Percentiles rank a stretch among this genome's conserved stretches.
These are phyloP conservation scores for Galeopsomyia nigrocyanea DNA, from an alignment of 2,888 invertebrate species.

Conservation along the genomic window DNA sequence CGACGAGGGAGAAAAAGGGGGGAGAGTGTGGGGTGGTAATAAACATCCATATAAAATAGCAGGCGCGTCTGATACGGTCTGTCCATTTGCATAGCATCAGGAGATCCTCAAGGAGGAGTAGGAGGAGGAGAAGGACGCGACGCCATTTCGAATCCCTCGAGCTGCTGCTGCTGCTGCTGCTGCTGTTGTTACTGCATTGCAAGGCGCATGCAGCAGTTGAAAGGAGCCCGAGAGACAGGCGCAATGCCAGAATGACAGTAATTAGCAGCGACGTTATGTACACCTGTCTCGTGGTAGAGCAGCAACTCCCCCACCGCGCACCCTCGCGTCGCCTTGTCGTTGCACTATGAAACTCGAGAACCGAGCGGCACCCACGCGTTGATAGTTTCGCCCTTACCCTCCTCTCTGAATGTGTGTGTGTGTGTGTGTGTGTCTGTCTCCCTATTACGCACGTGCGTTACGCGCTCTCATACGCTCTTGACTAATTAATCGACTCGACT, in stretches of 20 bases:
- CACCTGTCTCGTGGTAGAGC: conserved; percentile 42
- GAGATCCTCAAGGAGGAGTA: too few relatives aligned
- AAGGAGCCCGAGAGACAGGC: background rate
- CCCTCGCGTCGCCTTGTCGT: background rate
- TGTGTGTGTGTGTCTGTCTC: background rate
- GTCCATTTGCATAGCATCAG: too few relatives aligned
- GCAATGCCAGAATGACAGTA: conserved; percentile 45
- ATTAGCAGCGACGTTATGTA: conserved; percentile 49
- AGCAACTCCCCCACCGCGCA: background rate
- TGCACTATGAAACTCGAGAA: conserved; percentile 11
- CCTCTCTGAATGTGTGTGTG: background rate
- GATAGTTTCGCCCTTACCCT: conserved; percentile 11
- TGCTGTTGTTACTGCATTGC: too few relatives aligned
- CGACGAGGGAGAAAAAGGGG: background rate
- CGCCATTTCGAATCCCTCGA: too few relatives aligned
- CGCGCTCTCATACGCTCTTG: background rate
- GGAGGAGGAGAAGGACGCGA: too few relatives aligned
- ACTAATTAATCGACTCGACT: conserved; percentile 12
- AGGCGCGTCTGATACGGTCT: too few relatives aligned
- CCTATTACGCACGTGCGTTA: background rate
- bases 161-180: too few relatives aligned
- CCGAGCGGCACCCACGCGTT: too few relatives aligned
- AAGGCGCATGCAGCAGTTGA: background rate
- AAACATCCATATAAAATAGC: background rate
- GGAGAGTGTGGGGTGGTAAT: conserved; percentile 21